Evolutionary conservation across 2,888 invertebrate species (phyloP), one percentile per base, ranked within the genome.

Genomic region (Drosophila prostipennis): DNA sequence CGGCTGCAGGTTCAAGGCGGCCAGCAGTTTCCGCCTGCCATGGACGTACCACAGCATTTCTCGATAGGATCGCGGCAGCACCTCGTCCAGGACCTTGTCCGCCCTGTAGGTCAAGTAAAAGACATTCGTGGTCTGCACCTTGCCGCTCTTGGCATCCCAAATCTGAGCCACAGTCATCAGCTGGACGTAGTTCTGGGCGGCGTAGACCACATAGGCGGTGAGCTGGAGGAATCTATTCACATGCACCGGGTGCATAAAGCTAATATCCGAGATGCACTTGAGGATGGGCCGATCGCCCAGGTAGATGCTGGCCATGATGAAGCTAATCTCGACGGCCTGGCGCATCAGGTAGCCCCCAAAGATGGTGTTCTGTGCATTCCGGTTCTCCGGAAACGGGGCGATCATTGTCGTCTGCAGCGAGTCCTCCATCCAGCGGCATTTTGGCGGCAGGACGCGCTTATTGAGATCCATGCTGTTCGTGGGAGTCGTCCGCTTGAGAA

Each of bases 341-440:
- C 96, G 93, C 96, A 97, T 96, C 26, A 96, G 91, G 89, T 94
- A 96, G 0, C 96, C 96, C 58, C 96, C 96, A 90, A 96, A 96
- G 26, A 94, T 93, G 77, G 95, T 96, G 90, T 96, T 95, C 84
- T 96, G 96, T 29, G 96, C 92, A 91, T 96, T 96, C 53, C 95
- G 93, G 90, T 96, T 93, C 90, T 94, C 94, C 0, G 95, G 95
- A 85, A 94, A 94, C 1, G 94, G 93, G 65, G 93, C 92, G 43
- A 94, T 92, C 26, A 94, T 92, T 77, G 94, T 95, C 16, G 94
- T 93, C 16, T 95, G 87, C 36, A 91, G 92, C 13, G 86, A 81
- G 10, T 85, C 93, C 23, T 93, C 93, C 94, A 96, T 95, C 95
- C 95, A 96, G 2, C 93, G 92, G 57, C 93, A 92, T 55, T 93